phyloP scores from a whole-genome alignment of 2,797 vertebrate species.

The Mastacembelus armatus region DNA sequence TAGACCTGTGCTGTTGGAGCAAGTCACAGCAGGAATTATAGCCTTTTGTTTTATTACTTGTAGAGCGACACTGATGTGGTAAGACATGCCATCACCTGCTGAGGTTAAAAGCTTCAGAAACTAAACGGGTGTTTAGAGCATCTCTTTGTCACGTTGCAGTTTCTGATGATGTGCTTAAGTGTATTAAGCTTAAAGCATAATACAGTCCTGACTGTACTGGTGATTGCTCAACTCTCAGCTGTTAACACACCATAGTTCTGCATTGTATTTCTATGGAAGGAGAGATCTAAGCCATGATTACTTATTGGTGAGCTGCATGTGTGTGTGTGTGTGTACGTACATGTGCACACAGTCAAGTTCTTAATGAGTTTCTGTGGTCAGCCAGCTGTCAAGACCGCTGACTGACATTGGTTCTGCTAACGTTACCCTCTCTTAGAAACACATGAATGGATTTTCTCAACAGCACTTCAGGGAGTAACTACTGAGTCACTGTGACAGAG shows the following conservation, averaged over 20 bases:
- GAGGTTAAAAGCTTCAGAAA: too few species aligned
- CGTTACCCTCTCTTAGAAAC: slow-evolving; percentile 16
- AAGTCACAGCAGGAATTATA: not conserved
- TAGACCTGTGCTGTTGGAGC: not conserved
- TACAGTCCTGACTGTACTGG: too few species aligned
- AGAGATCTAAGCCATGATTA: not conserved
- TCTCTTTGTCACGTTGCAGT: too few species aligned
- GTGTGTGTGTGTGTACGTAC: not conserved
- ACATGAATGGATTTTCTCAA: slow-evolving; percentile 18
- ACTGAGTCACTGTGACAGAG: not conserved
- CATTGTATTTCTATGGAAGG: not conserved
- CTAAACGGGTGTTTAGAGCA: too few species aligned
- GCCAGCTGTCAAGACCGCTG: slow-evolving; percentile 27
- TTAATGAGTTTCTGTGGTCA: slow-evolving; percentile 51
- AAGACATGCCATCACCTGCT: too few species aligned
- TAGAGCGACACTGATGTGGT: not conserved
- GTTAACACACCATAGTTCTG: not conserved
- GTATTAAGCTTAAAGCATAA: too few species aligned
- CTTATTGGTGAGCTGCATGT: slow-evolving; percentile 12
- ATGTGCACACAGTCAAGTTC: not conserved
- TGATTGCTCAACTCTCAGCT: too few species aligned
- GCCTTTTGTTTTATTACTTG: not conserved
- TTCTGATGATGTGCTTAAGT: too few species aligned
- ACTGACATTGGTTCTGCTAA: not conserved
- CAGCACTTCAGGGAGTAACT: slow-evolving; percentile 20